Conservation (phyloP, 2,113 vertebrate genomes). For the Fulmarus glacialis region DNA sequence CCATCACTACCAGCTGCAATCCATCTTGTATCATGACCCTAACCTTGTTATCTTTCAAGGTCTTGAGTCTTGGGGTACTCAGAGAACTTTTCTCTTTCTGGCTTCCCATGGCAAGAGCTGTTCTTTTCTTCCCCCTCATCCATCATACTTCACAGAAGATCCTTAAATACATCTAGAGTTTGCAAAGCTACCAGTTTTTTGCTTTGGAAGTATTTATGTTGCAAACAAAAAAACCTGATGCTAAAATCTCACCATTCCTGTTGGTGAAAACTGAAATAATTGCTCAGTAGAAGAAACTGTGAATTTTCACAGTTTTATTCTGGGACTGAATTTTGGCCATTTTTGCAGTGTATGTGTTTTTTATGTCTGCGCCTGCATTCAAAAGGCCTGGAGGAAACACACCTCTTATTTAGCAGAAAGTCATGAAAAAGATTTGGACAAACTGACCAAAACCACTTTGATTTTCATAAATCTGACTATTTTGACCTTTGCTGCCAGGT, state of each 20-base stretch:
- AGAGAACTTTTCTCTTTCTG: slow-evolving; percentile 36
- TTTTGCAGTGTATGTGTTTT: slow-evolving; percentile 49
- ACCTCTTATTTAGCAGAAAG: slow-evolving; percentile 12
- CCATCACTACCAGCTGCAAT: background rate
- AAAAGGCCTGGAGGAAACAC: slow-evolving; percentile 25
- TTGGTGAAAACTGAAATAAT: slow-evolving; percentile 67
- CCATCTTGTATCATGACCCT: background rate
- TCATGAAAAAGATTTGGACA: background rate
- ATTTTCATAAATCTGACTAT: background rate
- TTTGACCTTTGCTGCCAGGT: background rate
- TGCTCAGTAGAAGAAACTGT: slow-evolving; percentile 68
- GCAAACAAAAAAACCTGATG: slow-evolving; percentile 69
- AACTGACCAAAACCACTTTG: background rate
- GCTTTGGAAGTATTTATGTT: slow-evolving; percentile 55
- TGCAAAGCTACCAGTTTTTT: slow-evolving; percentile 59
- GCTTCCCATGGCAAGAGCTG: slow-evolving; percentile 18
- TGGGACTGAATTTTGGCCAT: slow-evolving; percentile 65
- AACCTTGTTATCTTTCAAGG: background rate
- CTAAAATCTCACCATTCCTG: slow-evolving; percentile 69
- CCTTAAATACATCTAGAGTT: slow-evolving; percentile 58
- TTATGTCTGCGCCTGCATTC: background rate
- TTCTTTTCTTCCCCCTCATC: slow-evolving; percentile 63
- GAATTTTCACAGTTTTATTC: slow-evolving; percentile 72
- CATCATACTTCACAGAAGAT: slow-evolving; percentile 61
- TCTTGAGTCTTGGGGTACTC: slow-evolving; percentile 6